These are phyloP conservation scores for Stegastes partitus DNA, from an alignment of 2,113 vertebrate genomes.

Conservation along the genomic window DNA sequence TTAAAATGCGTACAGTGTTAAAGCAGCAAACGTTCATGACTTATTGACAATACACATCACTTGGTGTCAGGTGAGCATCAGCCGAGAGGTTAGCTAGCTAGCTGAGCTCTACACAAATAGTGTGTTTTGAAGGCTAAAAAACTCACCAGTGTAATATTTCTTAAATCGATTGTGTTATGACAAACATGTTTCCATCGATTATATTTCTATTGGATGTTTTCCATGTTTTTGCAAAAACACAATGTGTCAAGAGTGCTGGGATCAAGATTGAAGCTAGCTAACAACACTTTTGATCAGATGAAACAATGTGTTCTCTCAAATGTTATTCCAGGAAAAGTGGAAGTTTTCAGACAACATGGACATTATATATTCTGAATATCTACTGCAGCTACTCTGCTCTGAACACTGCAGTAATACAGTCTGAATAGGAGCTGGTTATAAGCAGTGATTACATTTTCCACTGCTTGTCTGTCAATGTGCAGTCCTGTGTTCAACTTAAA, in stretches of 20 bases:
- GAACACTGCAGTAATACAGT: not conserved
- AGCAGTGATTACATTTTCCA: not conserved
- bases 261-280: not conserved
- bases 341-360: not conserved
- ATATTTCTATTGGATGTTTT: too few relatives aligned
- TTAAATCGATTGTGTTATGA: not conserved
- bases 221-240: too few relatives aligned
- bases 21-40: not conserved
- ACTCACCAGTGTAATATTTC: not conserved
- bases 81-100: constrained; percentile 32
- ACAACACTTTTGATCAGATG: not conserved
- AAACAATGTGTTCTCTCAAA: not conserved
- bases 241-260: not conserved
- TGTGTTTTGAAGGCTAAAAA: not conserved
- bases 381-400: not conserved
- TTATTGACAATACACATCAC: constrained; percentile 11
- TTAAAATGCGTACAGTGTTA: not conserved
- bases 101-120: not conserved
- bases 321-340: not conserved
- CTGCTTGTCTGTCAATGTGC: not conserved
- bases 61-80: constrained; percentile 64
- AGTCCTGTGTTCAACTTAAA: not conserved
- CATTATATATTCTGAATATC: not conserved
- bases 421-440: not conserved
- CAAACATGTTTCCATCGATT: not conserved